Conservation (phyloP, 2,888 invertebrate species). For the Daptonema setosum region DNA sequence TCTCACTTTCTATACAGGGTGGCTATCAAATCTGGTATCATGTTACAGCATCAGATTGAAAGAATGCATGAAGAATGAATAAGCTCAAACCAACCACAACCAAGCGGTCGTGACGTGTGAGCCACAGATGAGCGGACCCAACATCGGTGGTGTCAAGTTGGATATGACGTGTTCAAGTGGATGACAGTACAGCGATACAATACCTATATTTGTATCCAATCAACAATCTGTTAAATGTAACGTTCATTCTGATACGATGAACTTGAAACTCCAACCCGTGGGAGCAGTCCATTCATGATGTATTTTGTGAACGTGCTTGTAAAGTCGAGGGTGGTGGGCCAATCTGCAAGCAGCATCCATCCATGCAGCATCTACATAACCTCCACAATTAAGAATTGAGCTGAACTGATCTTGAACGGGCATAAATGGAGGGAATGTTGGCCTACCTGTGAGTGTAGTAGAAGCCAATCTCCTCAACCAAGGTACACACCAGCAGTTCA, state of each 20-base stretch:
- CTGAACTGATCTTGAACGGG: neutral
- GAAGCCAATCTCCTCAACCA: constrained; percentile 57
- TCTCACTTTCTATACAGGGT: too few species aligned
- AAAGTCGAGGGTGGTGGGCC: constrained; percentile 49
- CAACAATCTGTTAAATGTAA: neutral
- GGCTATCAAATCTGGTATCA: too few species aligned
- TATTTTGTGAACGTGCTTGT: constrained; percentile 58
- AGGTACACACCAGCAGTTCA: constrained; percentile 48
- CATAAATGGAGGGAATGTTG: neutral
- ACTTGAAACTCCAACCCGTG: constrained; percentile 36
- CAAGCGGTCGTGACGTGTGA: constrained; percentile 43
- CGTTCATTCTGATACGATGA: neutral
- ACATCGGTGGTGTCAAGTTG: constrained; percentile 50
- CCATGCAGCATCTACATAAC: neutral
- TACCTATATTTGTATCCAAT: constrained; percentile 12
- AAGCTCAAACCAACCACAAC: constrained; percentile 43
- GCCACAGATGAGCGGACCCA: constrained; percentile 41
- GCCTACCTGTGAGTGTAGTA: constrained; percentile 56
- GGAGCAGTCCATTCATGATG: constrained; percentile 75
- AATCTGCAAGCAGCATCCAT: constrained; percentile 35
- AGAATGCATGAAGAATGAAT: neutral
- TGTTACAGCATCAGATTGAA: too few species aligned
- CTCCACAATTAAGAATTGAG: too few species aligned
- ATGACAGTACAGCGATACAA: constrained; percentile 16
- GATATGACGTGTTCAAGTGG: constrained; percentile 34